Evolutionary conservation across 2,113 vertebrate genomes (phyloP).

Genomic region (Delphinus delphis): DNA sequence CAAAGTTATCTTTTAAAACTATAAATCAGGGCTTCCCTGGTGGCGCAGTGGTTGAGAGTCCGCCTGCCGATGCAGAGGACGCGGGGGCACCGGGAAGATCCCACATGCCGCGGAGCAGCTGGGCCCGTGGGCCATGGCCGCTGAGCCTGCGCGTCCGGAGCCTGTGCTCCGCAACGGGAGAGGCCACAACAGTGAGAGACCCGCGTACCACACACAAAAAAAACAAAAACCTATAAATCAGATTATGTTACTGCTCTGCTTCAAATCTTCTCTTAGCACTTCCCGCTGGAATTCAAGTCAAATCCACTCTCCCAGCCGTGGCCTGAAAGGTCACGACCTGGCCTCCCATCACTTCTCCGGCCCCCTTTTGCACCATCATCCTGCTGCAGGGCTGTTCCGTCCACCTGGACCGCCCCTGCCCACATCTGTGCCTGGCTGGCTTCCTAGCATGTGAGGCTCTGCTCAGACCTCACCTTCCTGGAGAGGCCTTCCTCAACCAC

Average conservation of each 20-base stretch:
- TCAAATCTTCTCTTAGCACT: not conserved
- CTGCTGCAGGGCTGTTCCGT: not conserved
- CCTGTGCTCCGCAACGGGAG: no score
- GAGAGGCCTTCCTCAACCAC: not conserved
- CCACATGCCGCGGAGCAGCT: no score
- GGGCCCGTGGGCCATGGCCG: no score
- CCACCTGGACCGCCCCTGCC: not conserved
- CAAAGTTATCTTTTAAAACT: not conserved
- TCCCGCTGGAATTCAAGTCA: not conserved
- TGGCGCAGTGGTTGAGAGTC: no score
- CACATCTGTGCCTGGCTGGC: not conserved
- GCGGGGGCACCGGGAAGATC: no score
- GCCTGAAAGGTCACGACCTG: not conserved
- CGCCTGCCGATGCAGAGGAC: no score
- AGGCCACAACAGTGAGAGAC: no score
- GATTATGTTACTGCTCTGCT: not conserved
- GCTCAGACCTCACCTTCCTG: not conserved
- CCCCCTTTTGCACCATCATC: not conserved
- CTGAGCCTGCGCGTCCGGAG: no score
- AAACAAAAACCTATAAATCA: not conserved
- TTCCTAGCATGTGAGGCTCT: not conserved
- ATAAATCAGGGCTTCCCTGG: not conserved
- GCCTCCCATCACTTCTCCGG: not conserved
- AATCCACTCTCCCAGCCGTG: not conserved
- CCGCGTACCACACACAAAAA: no score